Conservation (phyloP, 2,797 vertebrate genomes). For the Muraenolepis orangiensis region DNA sequence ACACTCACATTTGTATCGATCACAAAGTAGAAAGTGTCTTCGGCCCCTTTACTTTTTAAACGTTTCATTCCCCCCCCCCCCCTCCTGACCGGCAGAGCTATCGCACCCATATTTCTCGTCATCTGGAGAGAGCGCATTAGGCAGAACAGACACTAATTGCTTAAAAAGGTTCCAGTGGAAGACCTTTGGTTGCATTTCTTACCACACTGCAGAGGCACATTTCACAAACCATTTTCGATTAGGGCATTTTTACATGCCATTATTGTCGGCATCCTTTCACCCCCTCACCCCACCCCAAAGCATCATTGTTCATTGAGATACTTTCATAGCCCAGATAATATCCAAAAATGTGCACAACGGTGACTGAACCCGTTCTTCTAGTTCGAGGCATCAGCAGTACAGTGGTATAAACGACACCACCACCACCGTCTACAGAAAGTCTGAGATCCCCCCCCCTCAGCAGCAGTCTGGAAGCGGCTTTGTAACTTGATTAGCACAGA, state of each 20-base stretch:
- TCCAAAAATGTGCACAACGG: not conserved
- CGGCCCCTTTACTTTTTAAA: not conserved
- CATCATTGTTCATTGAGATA: not conserved
- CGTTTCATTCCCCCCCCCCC: no score
- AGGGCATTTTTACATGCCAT: not conserved
- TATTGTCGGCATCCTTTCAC: not conserved
- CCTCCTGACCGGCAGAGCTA: not conserved
- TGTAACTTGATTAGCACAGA: slow-evolving; percentile 48
- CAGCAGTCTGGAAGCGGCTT: slow-evolving; percentile 25
- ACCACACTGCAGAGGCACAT: not conserved
- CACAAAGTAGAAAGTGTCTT: not conserved
- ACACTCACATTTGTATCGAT: not conserved
- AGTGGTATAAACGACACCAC: not conserved
- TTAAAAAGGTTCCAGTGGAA: not conserved
- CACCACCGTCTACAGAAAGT: slow-evolving; percentile 23
- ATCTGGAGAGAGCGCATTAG: not conserved
- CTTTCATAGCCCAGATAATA: not conserved
- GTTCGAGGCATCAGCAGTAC: not conserved
- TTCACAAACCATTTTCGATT: not conserved
- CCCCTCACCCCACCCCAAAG: no score
- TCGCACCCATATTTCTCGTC: not conserved
- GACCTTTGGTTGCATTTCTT: not conserved
- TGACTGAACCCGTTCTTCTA: not conserved
- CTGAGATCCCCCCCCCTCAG: slow-evolving; percentile 15
- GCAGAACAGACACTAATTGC: not conserved